These are phyloP conservation scores for Rhopalosiphum nymphaeae DNA, from an alignment of 2,888 invertebrate species.

Conservation along the genomic window DNA sequence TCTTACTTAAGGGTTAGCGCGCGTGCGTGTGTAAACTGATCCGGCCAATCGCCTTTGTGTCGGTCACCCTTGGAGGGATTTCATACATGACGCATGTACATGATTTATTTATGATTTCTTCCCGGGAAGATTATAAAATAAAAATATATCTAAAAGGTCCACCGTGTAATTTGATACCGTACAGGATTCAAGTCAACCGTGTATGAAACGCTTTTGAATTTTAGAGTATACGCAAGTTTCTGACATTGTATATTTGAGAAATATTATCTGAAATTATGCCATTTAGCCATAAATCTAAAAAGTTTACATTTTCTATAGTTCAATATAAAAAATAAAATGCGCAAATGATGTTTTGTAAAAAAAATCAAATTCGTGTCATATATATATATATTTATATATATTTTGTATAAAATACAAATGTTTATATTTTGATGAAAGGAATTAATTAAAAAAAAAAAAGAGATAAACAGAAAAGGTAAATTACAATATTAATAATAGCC, in stretches of 20 bases:
- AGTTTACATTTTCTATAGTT: constrained; percentile 12
- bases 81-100: constrained; percentile 54
- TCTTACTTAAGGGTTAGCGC: constrained; percentile 26
- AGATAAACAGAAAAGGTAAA: neutral
- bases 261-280: constrained; percentile 1
- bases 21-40: constrained; percentile 54
- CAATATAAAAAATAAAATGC: neutral
- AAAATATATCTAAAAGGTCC: constrained; percentile 36
- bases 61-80: constrained; percentile 44
- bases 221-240: constrained; percentile 3
- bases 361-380: neutral
- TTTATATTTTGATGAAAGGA: neutral
- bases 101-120: constrained; percentile 64
- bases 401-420: neutral
- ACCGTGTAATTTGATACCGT: constrained; percentile 42
- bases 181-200: constrained; percentile 49
- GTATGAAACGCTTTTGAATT: constrained; percentile 50
- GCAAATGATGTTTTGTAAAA: neutral
- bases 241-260: neutral
- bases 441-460: neutral
- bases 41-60: constrained; percentile 38
- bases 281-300: constrained; percentile 22
- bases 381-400: no score
- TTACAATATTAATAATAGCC: neutral
- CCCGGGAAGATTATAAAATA: constrained; percentile 56